phyloP scores from a whole-genome alignment of 2,797 vertebrate species.

The Amphiprion clarkii region DNA sequence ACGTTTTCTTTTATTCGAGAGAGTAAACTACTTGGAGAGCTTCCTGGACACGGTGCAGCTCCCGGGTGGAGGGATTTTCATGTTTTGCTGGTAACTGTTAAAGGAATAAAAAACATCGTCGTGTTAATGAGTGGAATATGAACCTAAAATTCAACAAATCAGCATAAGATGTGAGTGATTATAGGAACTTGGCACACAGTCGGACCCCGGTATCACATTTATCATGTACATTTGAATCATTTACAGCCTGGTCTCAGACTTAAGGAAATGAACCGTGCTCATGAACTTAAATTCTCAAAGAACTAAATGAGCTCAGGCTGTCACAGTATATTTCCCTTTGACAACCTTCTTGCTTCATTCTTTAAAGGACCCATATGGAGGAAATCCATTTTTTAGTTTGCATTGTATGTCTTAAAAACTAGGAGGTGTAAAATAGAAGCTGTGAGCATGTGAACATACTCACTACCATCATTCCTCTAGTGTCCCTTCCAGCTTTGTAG shows the following conservation, averaged over 20 bases:
- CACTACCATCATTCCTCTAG: too few relatives aligned
- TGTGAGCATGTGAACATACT: too few relatives aligned
- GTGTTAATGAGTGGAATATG: background rate
- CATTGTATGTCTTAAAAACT: too few relatives aligned
- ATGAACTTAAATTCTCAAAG: background rate
- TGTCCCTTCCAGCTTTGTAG: too few relatives aligned
- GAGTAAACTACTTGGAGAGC: slow-evolving; percentile 39
- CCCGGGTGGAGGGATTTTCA: slow-evolving; percentile 37
- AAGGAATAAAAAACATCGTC: slow-evolving; percentile 24
- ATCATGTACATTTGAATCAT: background rate
- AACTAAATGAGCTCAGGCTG: background rate
- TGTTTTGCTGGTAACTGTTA: slow-evolving; percentile 22
- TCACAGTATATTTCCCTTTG: background rate
- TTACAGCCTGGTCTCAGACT: background rate
- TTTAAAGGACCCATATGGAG: too few relatives aligned
- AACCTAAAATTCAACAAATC: slow-evolving; percentile 27
- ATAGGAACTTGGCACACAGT: too few relatives aligned
- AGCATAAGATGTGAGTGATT: background rate
- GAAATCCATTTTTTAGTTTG: too few relatives aligned
- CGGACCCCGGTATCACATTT: background rate
- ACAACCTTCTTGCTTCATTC: background rate
- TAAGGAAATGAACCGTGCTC: background rate
- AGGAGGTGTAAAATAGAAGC: too few relatives aligned
- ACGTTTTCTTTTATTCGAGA: slow-evolving; percentile 39
- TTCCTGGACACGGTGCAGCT: slow-evolving; percentile 41